phyloP scores from a whole-genome alignment of 2,888 invertebrate genomes.

The Cephus rjabovi region DNA sequence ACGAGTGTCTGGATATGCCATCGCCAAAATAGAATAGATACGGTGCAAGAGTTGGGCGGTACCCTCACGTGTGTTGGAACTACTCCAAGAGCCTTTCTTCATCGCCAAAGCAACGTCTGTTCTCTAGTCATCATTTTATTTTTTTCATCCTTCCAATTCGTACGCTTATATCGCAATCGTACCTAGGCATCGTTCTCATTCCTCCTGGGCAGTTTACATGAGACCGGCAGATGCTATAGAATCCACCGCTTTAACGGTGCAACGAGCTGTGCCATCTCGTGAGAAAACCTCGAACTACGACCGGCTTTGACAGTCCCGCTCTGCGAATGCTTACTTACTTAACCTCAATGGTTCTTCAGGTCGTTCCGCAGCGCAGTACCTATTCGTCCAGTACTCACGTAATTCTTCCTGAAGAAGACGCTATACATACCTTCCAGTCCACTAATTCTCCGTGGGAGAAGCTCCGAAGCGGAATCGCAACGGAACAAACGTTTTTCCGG shows the following conservation, averaged over 20 bases:
- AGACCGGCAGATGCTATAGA: neutral
- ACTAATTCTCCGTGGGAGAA: neutral
- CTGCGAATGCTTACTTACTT: neutral
- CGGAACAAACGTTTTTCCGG: neutral
- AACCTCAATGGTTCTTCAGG: neutral
- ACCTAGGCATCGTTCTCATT: neutral
- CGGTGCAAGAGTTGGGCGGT: neutral
- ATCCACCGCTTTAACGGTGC: neutral
- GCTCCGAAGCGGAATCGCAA: neutral
- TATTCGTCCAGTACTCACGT: neutral
- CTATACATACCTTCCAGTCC: neutral
- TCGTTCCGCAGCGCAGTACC: neutral
- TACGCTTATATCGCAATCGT: neutral
- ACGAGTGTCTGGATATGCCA: neutral
- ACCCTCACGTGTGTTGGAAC: neutral
- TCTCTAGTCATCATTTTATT: neutral
- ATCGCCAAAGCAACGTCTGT: neutral
- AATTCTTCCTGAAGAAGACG: neutral
- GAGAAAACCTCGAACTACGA: neutral
- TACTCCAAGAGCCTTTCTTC: constrained; percentile 4
- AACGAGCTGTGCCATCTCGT: neutral
- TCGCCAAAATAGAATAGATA: neutral
- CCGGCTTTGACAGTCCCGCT: neutral
- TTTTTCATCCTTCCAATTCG: neutral
- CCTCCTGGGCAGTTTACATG: neutral